Evolutionary conservation across 2,797 vertebrate species (phyloP), one percentile per base, ranked within the genome.

Genomic region (Microctenopoma steveboyesi): DNA sequence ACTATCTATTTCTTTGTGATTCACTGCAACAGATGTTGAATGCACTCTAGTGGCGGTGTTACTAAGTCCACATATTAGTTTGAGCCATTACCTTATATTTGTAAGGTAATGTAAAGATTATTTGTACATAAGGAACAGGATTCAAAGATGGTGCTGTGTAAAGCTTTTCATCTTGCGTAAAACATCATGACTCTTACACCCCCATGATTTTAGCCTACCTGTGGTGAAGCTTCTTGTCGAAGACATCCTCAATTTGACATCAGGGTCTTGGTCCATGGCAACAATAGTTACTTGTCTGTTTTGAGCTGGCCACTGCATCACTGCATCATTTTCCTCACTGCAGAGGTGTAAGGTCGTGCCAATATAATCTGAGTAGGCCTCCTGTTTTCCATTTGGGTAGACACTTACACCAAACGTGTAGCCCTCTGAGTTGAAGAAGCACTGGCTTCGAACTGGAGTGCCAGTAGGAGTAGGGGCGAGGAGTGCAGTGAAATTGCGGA

Each of bases 261-360:
- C 93, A 0, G 95, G 86, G 35, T 97, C 91, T 86, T 98, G 96
- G 83, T 98, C 97, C 43, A 98, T 88, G 28, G 91, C 76, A 0
- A 93, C 94, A 11, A 97, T 69, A 0, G 86, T 78, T 0, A 5
- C 92, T 75, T 97, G 97, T 40, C 94, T 93, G 86, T 97, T 95
- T 69, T 87, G 35, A 13, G 80, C 96, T 0, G 97, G 97, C 97
- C 97, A 98, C 71, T 97, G 90, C 84, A 98, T 70, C 35, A 95
- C 91, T 4, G 72, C 93, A 2, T 98, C 97, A 0, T 98, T 95
- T 70, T 95, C 95, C 2, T 96, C 96, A 15, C 95, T 95, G 90
- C 91, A 95, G 76, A 98, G 73, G 78, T 97, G 95, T 49, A 98
- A 91, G 10, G 62, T 13, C 3, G 97, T 3, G 0, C 90, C 86